phyloP scores from a whole-genome alignment of 2,888 invertebrate species.

The Eupithecia subumbrata region DNA sequence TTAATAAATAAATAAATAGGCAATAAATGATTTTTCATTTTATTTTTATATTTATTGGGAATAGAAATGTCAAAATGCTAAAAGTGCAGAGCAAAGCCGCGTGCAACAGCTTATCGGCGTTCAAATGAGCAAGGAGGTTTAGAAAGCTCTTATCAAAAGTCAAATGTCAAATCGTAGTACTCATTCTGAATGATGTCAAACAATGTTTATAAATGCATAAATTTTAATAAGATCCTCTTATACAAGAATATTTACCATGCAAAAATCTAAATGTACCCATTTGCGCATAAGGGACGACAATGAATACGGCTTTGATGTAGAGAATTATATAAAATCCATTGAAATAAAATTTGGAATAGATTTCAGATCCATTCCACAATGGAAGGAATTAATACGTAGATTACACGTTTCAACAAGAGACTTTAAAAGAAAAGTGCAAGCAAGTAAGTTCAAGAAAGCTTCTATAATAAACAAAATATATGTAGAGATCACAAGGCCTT shows the following conservation, averaged over 20 bases:
- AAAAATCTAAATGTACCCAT: conserved; percentile 55
- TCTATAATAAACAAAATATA: conserved; percentile 67
- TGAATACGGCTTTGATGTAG: conserved; percentile 55
- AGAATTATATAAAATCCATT: conserved; percentile 59
- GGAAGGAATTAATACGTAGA: conserved; percentile 63
- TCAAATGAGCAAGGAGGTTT: not conserved
- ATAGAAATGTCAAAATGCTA: too few species aligned
- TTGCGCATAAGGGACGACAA: conserved; percentile 60
- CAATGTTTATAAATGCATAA: not conserved
- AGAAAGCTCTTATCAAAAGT: not conserved
- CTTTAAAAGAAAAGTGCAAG: conserved; percentile 59
- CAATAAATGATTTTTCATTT: too few species aligned
- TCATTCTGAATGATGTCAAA: not conserved
- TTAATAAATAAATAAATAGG: too few species aligned
- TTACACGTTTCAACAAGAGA: conserved; percentile 56
- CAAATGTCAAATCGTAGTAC: not conserved
- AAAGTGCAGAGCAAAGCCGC: too few species aligned
- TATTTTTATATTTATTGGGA: too few species aligned
- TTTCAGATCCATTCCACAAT: conserved; percentile 57
- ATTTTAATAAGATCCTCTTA: not conserved
- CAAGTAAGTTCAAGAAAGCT: conserved; percentile 58
- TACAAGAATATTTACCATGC: conserved; percentile 36
- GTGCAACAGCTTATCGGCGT: too few species aligned
- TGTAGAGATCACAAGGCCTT: conserved; percentile 56
- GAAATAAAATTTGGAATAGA: conserved; percentile 64